Base-by-base conservation (phyloP, 2,113 vertebrate species). In the Equus przewalskii region DNA sequence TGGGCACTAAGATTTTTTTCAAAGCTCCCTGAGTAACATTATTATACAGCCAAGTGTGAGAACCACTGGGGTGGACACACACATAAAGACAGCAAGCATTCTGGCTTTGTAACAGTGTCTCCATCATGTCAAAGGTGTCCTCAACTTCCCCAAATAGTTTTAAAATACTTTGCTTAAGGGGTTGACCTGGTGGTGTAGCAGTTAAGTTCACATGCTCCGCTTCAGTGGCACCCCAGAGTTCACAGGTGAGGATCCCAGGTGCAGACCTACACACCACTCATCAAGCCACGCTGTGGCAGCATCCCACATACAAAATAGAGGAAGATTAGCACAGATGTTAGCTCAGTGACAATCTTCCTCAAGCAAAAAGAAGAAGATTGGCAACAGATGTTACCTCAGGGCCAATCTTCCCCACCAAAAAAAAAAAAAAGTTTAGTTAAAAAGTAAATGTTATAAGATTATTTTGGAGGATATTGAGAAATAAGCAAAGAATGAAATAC, bases 401-500 rank as follows among this genome's bases (percentile, higher is more conserved):
- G 36, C 36, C 36, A 41, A 41, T 41, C 36, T 41, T 41, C 36
- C 36, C 3, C 36, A 41, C 36, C 36, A 41, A 41, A 41, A 41
- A 41, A 41, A 41, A 41, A 36, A 41, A 41, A 41, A 41, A 41
- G 36, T 41, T 41, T 78, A 41, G 24, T 72, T 85, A 81, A 26
- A 82, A 94, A 95, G 70, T 51, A 96, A 78, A 18, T 56, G 46
- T 80, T 44, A 0, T 78, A 67, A 91, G 58, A 91, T 75, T 88
- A 62, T 85, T 85, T 93, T 60, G 67, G 33, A 65, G 8, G 64
- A 82, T 30, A 80, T 73, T 84, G 65, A 93, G 46, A 76, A 81
- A 60, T 86, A 91, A 93, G 69, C 28, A 87, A 90, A 93, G 86
- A 97, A 67, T 49, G 54, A 87, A 78, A 78, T 65, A 21, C 56